Evolutionary conservation across 2,888 invertebrate genomes (phyloP), one percentile per base, ranked within the genome.

Genomic region (Rhyacophila evoluta): DNA sequence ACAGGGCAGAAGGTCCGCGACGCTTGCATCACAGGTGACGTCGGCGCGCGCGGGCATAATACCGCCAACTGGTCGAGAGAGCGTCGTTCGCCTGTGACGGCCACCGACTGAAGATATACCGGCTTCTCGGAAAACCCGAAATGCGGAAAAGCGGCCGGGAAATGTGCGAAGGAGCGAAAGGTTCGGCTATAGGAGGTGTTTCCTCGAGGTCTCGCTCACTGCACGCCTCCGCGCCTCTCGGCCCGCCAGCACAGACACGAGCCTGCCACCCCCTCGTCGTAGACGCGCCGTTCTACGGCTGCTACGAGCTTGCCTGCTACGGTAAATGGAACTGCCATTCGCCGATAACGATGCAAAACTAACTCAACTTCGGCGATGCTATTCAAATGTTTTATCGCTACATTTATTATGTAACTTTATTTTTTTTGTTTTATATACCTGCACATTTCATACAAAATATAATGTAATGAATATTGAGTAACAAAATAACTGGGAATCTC

Each of bases 121-220:
- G 55, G 55, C 55, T 55, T 55, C 55, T 55, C 55, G 55, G 55
- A 55, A 55, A 55, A 55, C 15, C 55, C 25, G 55, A 55, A 55
- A 55, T 55, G 55, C 55, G 55, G 55, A 55, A 55, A 55, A 55
- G 55, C 55, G 55, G 55, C 55, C 55, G 55, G 55, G 55, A 55
- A 55, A 55, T 19, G 55, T 55, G 25, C 55, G 55, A 55, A 55
- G 55, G 55, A 69, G 28, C 28, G 69, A 33, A n/a, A 11, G 19
- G 69, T n/a, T 12, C 69, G 69, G 69, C 55, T 15, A 55, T 55
- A 55, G 69, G 33, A 69, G 69, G 69, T 33, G 69, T 28, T 33
- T 28, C 69, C 69, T 28, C 69, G 29, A 29, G 12, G 69, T 29
- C 69, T 33, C 69, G 27, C 28, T 69, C 69, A 69, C 33, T 69